phyloP scores from a whole-genome alignment of 2,888 invertebrate species.

The Scaptomyza tumidula region DNA sequence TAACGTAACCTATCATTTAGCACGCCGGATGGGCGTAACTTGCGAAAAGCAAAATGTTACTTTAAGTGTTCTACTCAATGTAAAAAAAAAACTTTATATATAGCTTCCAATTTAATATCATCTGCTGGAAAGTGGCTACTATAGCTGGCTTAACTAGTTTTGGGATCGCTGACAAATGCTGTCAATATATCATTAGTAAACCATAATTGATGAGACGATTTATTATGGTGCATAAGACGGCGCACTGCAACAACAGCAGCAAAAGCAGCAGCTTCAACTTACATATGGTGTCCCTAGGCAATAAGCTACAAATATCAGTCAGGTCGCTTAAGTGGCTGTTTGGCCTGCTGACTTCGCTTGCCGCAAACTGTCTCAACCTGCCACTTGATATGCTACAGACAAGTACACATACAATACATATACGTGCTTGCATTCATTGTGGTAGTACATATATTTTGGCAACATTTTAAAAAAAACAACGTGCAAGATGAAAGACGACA shows the following conservation, averaged over 20 bases:
- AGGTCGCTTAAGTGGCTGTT: constrained; percentile 63
- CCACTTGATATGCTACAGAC: constrained; percentile 41
- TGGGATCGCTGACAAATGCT: constrained; percentile 68
- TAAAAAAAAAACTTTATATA: constrained; percentile 13
- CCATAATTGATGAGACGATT: constrained; percentile 74
- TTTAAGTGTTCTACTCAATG: constrained; percentile 27
- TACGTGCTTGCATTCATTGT: constrained; percentile 19
- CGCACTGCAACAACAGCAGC: not conserved
- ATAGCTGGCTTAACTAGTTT: constrained; percentile 22
- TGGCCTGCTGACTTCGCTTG: constrained; percentile 39
- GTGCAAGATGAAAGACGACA: constrained; percentile 11
- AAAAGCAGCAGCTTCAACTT: constrained; percentile 21
- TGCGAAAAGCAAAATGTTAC: constrained; percentile 40
- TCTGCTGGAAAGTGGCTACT: not conserved
- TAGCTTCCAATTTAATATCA: constrained; percentile 21
- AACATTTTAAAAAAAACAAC: constrained; percentile 69
- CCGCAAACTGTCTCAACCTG: constrained; percentile 34
- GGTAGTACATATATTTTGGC: constrained; percentile 58
- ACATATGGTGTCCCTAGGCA: constrained; percentile 47
- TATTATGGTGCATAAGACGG: constrained; percentile 56
- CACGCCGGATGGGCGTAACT: constrained; percentile 20
- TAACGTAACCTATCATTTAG: constrained; percentile 6
- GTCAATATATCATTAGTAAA: constrained; percentile 72
- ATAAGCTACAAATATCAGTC: constrained; percentile 63
- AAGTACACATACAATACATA: constrained; percentile 8